phyloP scores from a whole-genome alignment of 2,113 vertebrate species.

The Corydoras sp. region DNA sequence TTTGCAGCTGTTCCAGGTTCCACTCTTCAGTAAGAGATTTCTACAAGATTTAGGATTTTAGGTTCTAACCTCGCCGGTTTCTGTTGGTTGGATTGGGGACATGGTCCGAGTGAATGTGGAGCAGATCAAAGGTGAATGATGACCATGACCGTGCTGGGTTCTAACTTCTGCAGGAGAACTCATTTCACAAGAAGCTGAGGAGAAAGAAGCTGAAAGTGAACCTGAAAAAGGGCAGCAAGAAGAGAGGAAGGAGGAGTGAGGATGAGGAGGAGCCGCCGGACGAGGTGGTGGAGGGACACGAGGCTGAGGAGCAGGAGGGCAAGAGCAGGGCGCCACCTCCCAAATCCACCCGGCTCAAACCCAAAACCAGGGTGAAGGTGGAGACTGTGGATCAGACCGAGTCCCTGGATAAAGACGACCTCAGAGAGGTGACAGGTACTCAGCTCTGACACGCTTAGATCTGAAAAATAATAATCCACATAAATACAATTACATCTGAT shows the following conservation, averaged over 20 bases:
- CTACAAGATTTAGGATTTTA: too few relatives aligned
- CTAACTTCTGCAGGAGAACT: slow-evolving; percentile 55
- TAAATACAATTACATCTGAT: too few relatives aligned
- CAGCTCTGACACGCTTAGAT: too few relatives aligned
- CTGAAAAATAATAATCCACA: too few relatives aligned
- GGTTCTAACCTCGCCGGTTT: too few relatives aligned
- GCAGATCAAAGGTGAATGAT: too few relatives aligned
- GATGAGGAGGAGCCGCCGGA: slow-evolving; percentile 18
- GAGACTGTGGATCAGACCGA: slow-evolving; percentile 47
- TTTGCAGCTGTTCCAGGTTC: too few relatives aligned
- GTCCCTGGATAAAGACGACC: slow-evolving; percentile 35
- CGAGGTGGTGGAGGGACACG: slow-evolving; percentile 40
- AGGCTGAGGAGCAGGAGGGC: slow-evolving; percentile 53
- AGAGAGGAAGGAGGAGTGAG: slow-evolving; percentile 23
- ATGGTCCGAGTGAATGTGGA: too few relatives aligned
- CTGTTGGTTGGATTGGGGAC: too few relatives aligned
- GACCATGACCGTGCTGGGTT: too few relatives aligned
- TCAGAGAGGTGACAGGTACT: slow-evolving; percentile 51
- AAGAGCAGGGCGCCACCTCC: slow-evolving; percentile 53
- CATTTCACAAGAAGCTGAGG: slow-evolving; percentile 53
- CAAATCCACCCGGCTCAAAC: slow-evolving; percentile 49
- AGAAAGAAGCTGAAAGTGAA: slow-evolving; percentile 62
- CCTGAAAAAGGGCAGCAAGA: slow-evolving; percentile 36
- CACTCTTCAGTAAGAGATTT: too few relatives aligned
- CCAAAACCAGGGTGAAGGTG: slow-evolving; percentile 56